These are phyloP conservation scores for Meghimatium bilineatum DNA, from an alignment of 2,888 invertebrate species.

Conservation along the genomic window DNA sequence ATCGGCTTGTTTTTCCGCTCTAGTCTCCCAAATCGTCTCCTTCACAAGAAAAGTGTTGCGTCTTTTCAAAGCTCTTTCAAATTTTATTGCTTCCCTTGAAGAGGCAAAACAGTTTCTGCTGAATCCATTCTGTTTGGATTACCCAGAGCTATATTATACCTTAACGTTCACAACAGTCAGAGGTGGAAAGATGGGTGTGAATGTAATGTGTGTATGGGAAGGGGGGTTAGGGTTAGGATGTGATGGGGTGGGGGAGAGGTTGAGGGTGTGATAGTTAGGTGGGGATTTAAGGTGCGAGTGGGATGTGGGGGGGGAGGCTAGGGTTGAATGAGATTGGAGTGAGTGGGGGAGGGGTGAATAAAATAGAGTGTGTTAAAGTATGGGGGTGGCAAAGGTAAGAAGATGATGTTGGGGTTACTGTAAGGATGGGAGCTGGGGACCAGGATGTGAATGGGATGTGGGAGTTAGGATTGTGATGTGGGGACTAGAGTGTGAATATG, in stretches of 20 bases:
- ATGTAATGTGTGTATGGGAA: neutral
- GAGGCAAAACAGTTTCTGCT: conserved; percentile 41
- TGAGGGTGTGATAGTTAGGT: no score
- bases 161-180: neutral
- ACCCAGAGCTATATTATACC: conserved; percentile 18
- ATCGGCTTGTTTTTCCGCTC: conserved; percentile 23
- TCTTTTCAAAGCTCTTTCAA: conserved; percentile 42
- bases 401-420: no score
- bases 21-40: neutral
- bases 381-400: no score
- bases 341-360: no score
- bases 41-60: conserved; percentile 37
- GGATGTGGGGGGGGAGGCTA: neutral
- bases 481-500: no score
- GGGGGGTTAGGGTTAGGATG: neutral
- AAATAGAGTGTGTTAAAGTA: no score
- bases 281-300: neutral
- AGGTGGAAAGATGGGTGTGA: neutral
- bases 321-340: no score
- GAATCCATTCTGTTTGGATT: conserved; percentile 27
- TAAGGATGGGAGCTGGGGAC: no score
- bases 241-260: neutral
- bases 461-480: no score
- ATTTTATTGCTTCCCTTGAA: conserved; percentile 36
- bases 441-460: no score